These are phyloP conservation scores for Lacanobia wlatinum DNA, from an alignment of 2,888 invertebrate species.

Conservation along the genomic window DNA sequence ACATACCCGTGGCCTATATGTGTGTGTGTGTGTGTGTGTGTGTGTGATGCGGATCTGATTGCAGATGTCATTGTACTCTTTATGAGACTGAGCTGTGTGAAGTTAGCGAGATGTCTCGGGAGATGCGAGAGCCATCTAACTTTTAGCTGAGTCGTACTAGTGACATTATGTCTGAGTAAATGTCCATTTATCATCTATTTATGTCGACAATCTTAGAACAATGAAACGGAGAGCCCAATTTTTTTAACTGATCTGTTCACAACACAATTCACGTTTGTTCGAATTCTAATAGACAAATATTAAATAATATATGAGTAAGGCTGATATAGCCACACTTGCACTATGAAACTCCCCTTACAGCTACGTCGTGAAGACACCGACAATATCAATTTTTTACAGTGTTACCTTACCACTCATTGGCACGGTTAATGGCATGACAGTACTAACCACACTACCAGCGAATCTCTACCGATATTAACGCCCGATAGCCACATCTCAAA, in stretches of 20 bases:
- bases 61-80: constrained; percentile 25
- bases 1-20: background rate
- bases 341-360: too few relatives aligned
- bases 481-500: too few relatives aligned
- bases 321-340: too few relatives aligned
- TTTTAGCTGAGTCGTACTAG: constrained; percentile 1
- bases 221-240: background rate
- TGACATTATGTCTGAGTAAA: background rate
- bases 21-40: constrained; percentile 15
- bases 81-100: constrained; percentile 11
- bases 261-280: background rate
- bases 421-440: background rate
- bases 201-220: background rate
- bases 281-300: too few relatives aligned
- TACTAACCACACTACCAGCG: background rate
- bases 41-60: constrained; percentile 21
- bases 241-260: background rate
- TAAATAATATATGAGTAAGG: too few relatives aligned
- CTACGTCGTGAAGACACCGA: background rate
- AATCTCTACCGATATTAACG: background rate
- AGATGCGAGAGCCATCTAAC: background rate
- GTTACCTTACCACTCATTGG: too few relatives aligned
- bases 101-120: constrained; percentile 1
- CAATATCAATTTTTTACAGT: background rate
- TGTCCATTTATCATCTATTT: background rate